Conservation (phyloP, 2,888 invertebrate species). For the Ophonus ardosiacus region DNA sequence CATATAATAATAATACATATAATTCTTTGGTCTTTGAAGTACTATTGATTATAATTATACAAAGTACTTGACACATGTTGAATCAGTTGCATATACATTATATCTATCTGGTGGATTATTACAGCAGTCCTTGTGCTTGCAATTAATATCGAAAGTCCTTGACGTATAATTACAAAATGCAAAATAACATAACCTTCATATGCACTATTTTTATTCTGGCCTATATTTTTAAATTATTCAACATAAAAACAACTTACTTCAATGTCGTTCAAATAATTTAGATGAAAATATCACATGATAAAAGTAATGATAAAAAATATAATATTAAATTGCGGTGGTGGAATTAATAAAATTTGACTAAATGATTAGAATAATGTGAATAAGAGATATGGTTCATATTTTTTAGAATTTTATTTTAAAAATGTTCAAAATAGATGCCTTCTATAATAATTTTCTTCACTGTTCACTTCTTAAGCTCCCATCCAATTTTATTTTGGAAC, state of each 20-base stretch:
- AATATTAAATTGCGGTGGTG: no score
- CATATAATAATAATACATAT: background rate
- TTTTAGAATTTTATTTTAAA: no score
- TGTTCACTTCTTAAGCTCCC: no score
- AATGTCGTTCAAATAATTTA: background rate
- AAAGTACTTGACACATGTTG: background rate
- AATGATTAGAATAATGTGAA: no score
- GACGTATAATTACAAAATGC: background rate
- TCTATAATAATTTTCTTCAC: no score
- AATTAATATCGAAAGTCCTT: background rate
- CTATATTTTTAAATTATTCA: background rate
- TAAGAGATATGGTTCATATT: no score
- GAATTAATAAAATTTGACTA: no score
- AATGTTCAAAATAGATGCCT: no score
- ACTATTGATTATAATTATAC: background rate
- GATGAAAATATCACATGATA: background rate
- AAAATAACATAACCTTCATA: background rate
- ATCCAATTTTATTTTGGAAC: no score
- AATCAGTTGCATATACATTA: background rate
- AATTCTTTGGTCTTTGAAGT: background rate
- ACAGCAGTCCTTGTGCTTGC: background rate
- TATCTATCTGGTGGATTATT: background rate
- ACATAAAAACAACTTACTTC: background rate
- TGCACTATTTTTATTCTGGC: background rate
- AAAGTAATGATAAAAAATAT: background rate